phyloP scores from a whole-genome alignment of 1,140 invertebrate species.

The Helicoverpa armigera region DNA sequence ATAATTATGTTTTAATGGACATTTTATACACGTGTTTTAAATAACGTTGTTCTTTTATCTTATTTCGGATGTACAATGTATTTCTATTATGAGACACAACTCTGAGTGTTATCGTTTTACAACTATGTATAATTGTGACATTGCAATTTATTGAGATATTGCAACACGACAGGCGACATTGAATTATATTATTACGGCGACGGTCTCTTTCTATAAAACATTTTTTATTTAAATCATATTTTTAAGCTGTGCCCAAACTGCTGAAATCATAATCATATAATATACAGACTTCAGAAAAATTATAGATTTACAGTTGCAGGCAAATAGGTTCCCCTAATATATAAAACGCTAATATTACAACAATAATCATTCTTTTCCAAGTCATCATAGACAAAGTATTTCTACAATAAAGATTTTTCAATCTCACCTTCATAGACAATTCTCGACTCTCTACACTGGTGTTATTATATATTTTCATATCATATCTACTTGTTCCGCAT shows the following conservation, averaged over 20 bases:
- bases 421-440: background rate
- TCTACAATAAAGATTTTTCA: background rate
- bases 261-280: background rate
- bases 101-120: background rate
- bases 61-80: background rate
- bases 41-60: background rate
- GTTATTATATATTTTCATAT: conserved; percentile 17
- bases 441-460: background rate
- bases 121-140: background rate
- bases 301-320: background rate
- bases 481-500: conserved; percentile 37
- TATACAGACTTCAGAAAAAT: background rate
- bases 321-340: background rate
- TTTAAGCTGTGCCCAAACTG: background rate
- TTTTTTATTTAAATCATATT: background rate
- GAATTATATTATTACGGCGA: background rate
- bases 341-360: conserved; percentile 8
- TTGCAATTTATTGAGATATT: background rate
- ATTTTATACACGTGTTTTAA: background rate
- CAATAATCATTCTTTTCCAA: background rate
- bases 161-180: background rate
- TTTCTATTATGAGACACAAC: background rate
- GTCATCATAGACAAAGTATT: background rate
- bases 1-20: no score
- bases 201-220: background rate